phyloP scores from a whole-genome alignment of 30 jellyfish, hydroid and myxozoan genomes.

The Aurelia aurita region DNA sequence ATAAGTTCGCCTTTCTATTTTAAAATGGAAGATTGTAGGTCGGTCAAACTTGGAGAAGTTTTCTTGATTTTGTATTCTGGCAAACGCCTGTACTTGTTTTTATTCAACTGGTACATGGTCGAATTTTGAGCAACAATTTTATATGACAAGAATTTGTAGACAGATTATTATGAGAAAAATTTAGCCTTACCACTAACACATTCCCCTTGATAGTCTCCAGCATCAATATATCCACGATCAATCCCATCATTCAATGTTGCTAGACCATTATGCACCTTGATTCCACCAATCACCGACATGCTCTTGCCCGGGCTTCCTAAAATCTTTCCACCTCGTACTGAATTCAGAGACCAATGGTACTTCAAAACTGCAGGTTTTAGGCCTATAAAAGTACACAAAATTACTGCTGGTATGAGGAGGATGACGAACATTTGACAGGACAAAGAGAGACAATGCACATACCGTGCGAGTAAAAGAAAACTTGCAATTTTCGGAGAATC shows the following conservation, averaged over 20 bases:
- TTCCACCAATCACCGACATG: conserved; percentile 87
- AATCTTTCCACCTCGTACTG: conserved; percentile 67
- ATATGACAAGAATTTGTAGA: too few relatives aligned
- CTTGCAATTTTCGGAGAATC: too few relatives aligned
- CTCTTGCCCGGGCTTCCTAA: conserved; percentile 83
- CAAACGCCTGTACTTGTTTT: too few relatives aligned
- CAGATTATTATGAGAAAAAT: background rate
- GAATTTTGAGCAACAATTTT: too few relatives aligned
- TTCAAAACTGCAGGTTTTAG: conserved; percentile 35
- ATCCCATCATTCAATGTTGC: conserved; percentile 86
- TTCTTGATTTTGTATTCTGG: too few relatives aligned
- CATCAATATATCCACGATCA: conserved; percentile 90
- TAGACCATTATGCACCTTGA: conserved; percentile 82
- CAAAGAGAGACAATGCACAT: too few relatives aligned
- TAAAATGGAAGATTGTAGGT: too few relatives aligned
- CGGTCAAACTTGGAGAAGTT: too few relatives aligned
- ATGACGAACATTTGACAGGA: too few relatives aligned
- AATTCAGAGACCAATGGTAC: conserved; percentile 89
- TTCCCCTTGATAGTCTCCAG: conserved; percentile 98
- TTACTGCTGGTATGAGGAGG: background rate
- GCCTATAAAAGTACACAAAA: background rate
- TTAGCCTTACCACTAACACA: conserved; percentile 87
- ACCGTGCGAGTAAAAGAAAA: too few relatives aligned
- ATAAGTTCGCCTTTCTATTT: too few relatives aligned
- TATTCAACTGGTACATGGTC: too few relatives aligned